Percentiles rank a stretch among this genome's conserved stretches.
Conservation (phyloP, 2,797 vertebrate genomes). For the Sphenodon punctatus region DNA sequence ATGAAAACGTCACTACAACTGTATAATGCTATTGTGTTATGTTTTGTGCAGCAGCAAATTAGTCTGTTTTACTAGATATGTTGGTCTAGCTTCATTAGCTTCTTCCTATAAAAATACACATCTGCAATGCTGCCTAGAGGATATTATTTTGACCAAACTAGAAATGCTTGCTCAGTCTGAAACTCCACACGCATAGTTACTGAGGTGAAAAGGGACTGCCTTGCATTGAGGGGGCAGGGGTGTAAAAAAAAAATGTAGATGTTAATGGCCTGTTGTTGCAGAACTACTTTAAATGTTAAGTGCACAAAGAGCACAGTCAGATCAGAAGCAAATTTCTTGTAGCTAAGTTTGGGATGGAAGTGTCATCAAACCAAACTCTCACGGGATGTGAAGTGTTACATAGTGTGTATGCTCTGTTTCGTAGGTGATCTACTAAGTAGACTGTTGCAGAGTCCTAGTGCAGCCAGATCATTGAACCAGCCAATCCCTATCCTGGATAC, state of each 20-base stretch:
- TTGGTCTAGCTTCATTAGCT: not conserved
- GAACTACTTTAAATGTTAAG: not conserved
- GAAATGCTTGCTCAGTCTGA: not conserved
- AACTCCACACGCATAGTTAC: not conserved
- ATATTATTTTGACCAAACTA: not conserved
- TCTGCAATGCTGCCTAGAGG: not conserved
- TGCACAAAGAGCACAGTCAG: not conserved
- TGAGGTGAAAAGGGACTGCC: not conserved
- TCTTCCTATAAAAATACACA: not conserved
- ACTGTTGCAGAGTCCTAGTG: slow-evolving; percentile 89
- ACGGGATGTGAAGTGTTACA: not conserved
- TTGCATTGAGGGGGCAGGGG: too few species aligned
- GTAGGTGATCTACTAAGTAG: slow-evolving; percentile 87
- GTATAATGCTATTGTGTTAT: not conserved
- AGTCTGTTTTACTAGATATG: too few species aligned
- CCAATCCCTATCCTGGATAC: slow-evolving; percentile 89
- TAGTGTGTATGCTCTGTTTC: not conserved
- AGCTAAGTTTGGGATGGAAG: too few species aligned
- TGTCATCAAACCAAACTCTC: not conserved
- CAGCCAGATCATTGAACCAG: slow-evolving; percentile 89
- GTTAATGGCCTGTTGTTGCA: not conserved
- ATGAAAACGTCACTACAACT: rapidly evolving
- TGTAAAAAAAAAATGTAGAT: not conserved
- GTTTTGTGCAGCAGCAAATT: too few species aligned
- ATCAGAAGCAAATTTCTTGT: not conserved